phyloP scores from a whole-genome alignment of 92 coral and sea anemone species.

The Palythoa grandis region DNA sequence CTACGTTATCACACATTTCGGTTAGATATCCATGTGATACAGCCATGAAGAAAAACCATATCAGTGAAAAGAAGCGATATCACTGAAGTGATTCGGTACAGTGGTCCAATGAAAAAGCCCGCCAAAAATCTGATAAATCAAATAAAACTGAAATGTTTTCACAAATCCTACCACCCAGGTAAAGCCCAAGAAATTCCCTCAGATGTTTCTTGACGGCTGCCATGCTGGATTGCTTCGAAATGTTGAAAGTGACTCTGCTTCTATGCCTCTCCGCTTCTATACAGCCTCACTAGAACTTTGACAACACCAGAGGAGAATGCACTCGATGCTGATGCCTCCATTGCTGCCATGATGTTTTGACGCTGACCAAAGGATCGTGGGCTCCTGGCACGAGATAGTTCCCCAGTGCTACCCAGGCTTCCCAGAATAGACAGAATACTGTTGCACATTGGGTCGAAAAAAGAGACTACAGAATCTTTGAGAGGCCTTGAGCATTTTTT shows the following conservation, averaged over 20 bases:
- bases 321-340: background rate
- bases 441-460: background rate
- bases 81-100: too few species aligned
- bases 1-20: too few species aligned
- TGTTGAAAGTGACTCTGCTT: constrained; percentile 17
- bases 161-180: too few species aligned
- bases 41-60: too few species aligned
- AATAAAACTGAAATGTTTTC: too few species aligned
- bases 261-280: constrained; percentile 17
- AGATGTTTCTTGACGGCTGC: constrained; percentile 40
- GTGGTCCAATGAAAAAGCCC: too few species aligned
- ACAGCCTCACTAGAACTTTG: constrained; percentile 7
- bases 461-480: background rate
- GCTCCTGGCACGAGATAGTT: background rate
- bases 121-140: too few species aligned
- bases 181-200: constrained; percentile 28
- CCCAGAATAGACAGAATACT: background rate
- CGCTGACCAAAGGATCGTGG: background rate
- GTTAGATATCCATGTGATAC: too few species aligned
- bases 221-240: background rate
- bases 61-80: too few species aligned
- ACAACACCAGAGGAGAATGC: background rate
- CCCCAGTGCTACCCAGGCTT: background rate
- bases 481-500: background rate
- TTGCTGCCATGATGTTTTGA: background rate